These are phyloP conservation scores for Erpornis zantholeuca DNA, from an alignment of 2,113 vertebrate species.

Conservation along the genomic window DNA sequence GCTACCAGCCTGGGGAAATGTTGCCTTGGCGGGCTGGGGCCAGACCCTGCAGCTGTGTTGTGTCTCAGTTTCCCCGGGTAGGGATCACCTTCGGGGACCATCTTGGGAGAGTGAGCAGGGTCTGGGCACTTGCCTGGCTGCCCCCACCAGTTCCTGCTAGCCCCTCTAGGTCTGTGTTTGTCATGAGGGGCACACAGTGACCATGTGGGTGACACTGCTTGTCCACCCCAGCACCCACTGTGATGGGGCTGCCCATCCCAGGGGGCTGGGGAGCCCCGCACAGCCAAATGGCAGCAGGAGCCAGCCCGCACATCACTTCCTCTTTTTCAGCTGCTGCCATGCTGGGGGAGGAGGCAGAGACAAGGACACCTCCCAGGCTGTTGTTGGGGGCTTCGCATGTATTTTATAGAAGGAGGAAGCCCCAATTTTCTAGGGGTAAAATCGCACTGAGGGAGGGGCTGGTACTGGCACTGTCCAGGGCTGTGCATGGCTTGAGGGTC, in stretches of 20 bases:
- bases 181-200: background rate
- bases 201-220: background rate
- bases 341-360: background rate
- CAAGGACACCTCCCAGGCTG: background rate
- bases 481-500: rapidly evolving
- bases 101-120: background rate
- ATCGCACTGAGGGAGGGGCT: background rate
- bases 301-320: background rate
- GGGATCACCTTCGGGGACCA: rapidly evolving
- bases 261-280: too few species aligned
- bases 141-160: too few species aligned
- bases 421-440: background rate
- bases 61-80: background rate
- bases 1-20: background rate
- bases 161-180: rapidly evolving
- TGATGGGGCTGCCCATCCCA: background rate
- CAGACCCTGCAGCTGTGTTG: background rate
- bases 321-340: background rate
- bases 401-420: rapidly evolving
- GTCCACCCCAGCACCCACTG: background rate
- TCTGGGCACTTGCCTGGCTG: background rate
- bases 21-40: too few species aligned
- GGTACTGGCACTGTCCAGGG: rapidly evolving
- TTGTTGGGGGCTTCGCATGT: background rate
- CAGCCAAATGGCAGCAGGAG: background rate